Evolutionary conservation across 2,113 vertebrate genomes (phyloP), one percentile per base, ranked within the genome.

Genomic region (Pituophis catenifer): DNA sequence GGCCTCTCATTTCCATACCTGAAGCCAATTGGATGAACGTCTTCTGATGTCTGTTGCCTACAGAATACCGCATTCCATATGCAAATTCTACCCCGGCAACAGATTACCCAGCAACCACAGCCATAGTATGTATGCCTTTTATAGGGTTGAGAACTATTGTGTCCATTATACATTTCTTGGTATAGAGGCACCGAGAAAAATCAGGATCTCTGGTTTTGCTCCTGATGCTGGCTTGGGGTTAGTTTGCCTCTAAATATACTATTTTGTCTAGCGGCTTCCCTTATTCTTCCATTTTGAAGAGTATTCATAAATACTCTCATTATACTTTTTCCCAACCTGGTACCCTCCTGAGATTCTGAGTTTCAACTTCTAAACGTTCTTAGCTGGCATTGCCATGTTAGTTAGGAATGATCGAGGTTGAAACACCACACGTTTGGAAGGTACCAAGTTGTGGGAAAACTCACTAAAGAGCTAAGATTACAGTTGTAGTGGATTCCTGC

Each of bases 61-160:
- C 17, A 29, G 58, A 38, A 8, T 21, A 1, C 65, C 24, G 21
- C 55, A 26, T 90, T 93, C 92, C 29, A 38, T 52, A 89, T 87
- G 89, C 5, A 87, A 53, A 65, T 93, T 87, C 92, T 90, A n/a
- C 62, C 86, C 89, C 57, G 26, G 92, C 50, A 93, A 93, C 92
- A 54, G 89, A 90, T 90, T 90, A 38, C n/a, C 57, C 89, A 70
- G 92, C 75, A 90, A 90, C 92, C 55, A 90, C 44, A 59, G 3
- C 26, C 23, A 15, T 59, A 29, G 13, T 29, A 3, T 62, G 59
- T 62, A 33, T 12, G 29, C 57, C n/a, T 26, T 52, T 89, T 89
- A 17, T 89, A 17, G 6, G 12, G 48, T 85, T 90, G 57, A 65
- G 75, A 29, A 19, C 44, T 55, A 8, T 59, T 23, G 50, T 50